Conservation (phyloP, 2,888 invertebrate genomes). For the Cryptocheilus praepositus region DNA sequence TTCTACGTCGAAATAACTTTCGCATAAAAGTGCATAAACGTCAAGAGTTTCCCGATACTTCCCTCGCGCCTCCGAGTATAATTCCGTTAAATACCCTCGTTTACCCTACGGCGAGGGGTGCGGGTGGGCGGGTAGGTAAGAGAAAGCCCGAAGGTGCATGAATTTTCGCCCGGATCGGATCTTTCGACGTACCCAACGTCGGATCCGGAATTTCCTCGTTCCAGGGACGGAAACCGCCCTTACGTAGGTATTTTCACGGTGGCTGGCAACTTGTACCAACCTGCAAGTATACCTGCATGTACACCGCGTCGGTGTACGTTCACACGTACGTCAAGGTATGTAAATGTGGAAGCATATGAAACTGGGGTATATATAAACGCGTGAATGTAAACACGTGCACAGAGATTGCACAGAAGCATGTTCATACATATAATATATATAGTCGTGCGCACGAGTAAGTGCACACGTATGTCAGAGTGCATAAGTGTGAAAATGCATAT, state of each 20-base stretch:
- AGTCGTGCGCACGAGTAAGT: no score
- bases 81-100: neutral
- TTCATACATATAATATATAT: no score
- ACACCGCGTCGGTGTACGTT: neutral
- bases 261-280: conserved; percentile 5
- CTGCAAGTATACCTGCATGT: neutral
- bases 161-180: conserved; percentile 8
- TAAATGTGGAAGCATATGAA: no score
- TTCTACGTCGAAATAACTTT: no score
- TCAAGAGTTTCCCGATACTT: conserved; percentile 6
- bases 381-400: no score
- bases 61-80: conserved; percentile 4
- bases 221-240: conserved; percentile 42
- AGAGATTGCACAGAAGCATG: no score
- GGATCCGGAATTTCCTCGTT: conserved; percentile 51
- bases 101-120: neutral
- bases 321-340: no score
- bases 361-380: no score
- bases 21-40: neutral
- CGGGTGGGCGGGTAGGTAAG: neutral
- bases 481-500: no score
- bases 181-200: conserved; percentile 25
- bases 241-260: conserved; percentile 40
- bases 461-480: no score
- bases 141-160: neutral